Evolutionary conservation across 2,888 invertebrate species (phyloP), one percentile per base, ranked within the genome.

Genomic region (Scaptomyza flava): DNA sequence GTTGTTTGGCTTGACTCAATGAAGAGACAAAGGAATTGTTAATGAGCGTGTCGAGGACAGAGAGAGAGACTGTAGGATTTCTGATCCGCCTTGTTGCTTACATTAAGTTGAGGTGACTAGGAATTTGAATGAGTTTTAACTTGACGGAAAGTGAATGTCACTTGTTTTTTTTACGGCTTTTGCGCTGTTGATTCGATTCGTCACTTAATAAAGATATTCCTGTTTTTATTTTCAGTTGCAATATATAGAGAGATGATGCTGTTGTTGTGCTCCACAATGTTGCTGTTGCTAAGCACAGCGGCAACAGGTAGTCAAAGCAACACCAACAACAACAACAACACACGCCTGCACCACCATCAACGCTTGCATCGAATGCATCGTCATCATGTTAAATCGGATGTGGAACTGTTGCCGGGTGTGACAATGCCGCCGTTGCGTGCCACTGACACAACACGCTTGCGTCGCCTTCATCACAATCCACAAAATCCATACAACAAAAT

Each of bases 41-140:
- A 80, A 83, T 85, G 86, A 72, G 80, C 47, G 42, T 51, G 5
- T 6, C 2, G 70, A 66, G 73, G 61, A 68, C 41, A 20, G 38
- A 11, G 14, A 11, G 14, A 14, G 41, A 8, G 48, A 38, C 14
- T 6, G 62, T 9, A 52, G 48, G 51, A 43, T 71, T 64, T 53
- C 60, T 85, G 83, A 84, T 87, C 88, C 88, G 83, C 69, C 70
- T 85, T 66, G 68, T 68, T 78, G 88, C 83, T 87, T 84, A 85
- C 68, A 84, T 87, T 87, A 54, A 75, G 17, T 57, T 52, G 66
- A 69, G 56, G 61, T 74, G 80, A 68, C 86, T 77, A 81, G 70
- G 86, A 82, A 85, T 85, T 82, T 72, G 72, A 74, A 77, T 70
- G 70, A 72, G 79, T 73, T 52, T 73, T 64, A 31, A 34, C 47